Base-by-base conservation (phyloP, 2,797 vertebrate species). In the Tadarida brasiliensis region DNA sequence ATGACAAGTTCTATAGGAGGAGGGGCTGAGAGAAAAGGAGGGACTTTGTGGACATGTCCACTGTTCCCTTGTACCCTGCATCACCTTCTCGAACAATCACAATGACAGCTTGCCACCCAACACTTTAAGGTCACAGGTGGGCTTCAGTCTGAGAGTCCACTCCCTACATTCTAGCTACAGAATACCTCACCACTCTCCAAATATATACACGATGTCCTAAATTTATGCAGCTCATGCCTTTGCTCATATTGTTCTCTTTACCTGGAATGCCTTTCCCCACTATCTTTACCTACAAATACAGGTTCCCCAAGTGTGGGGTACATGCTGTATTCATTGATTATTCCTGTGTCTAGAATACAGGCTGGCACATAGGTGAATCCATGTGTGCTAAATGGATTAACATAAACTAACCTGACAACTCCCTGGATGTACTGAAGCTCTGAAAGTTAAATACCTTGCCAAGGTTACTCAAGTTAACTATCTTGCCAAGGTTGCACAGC, bases 331-430 rank as follows among this genome's bases (percentile, higher is more conserved):
- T 82, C 74, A 57, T 49, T 91, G 89, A 84, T 76, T 20, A 81
- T 73, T 96, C 61, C 30, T 90, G 68, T 86, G 78, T 30, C 61
- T 74, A 83, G 65, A 95, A 80, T 3, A 70, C 35, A 49, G 11
- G 51, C 95, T 71, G 73, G 39, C 35, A 47, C 6, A 10, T 22
- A 87, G 54, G 39, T 67, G 61, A 90, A 90, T 73, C 56, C 24
- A 15, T 26, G 24, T 54, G 61, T 74, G 26, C 56, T 65, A 94
- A 93, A 81, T 47, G 28, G 80, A 49, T 77, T 71, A 65, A 44
- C 24, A 24, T 82, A 73, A 95, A 54, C 24, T 15, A 91, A n/a
- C 1, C 7, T 87, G 15, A 49, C 54, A 94, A 63, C 11, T 35
- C 17, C 28, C 11, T 57, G 35, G 30, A 35, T 78, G 22, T 39